Percentiles rank a stretch among this genome's conserved stretches.
phyloP scores from a whole-genome alignment of 1,140 invertebrate species.

The Hyles euphorbiae region DNA sequence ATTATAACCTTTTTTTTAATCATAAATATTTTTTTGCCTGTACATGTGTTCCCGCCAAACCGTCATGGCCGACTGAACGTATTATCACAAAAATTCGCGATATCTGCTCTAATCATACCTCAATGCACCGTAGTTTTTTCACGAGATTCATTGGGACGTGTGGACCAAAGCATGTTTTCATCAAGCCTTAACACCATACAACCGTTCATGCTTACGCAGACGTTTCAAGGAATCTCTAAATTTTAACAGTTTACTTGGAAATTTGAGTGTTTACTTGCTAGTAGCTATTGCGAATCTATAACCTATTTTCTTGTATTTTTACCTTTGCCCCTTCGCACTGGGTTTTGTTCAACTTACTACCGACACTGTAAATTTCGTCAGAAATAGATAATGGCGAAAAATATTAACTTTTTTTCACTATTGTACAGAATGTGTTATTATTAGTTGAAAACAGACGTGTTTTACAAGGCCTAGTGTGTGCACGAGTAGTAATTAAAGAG shows the following conservation, averaged over 20 bases:
- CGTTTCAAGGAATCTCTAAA: slow-evolving; percentile 67
- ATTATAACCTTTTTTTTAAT: no score
- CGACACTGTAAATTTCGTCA: not conserved
- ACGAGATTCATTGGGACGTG: slow-evolving; percentile 64
- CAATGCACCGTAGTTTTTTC: slow-evolving; percentile 34
- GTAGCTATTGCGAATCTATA: slow-evolving; percentile 71
- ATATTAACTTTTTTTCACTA: no score
- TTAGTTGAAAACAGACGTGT: slow-evolving; percentile 4
- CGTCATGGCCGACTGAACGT: no score
- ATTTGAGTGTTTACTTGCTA: slow-evolving; percentile 69
- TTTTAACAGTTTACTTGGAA: slow-evolving; percentile 25
- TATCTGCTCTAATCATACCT: no score
- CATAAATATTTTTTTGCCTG: no score
- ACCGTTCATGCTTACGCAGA: not conserved
- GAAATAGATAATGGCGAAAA: no score
- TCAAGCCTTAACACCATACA: slow-evolving; percentile 3
- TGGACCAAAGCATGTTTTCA: slow-evolving; percentile 12
- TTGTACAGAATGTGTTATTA: no score
- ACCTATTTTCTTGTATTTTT: slow-evolving; percentile 43
- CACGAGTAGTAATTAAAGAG: slow-evolving; percentile 54
- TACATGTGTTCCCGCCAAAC: no score
- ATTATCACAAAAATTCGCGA: no score
- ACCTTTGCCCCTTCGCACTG: slow-evolving; percentile 53
- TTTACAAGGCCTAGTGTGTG: slow-evolving; percentile 57
- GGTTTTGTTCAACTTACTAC: slow-evolving; percentile 46